Evolutionary conservation across 2,888 invertebrate species (phyloP).

Genomic region (Scaptomyza parva): DNA sequence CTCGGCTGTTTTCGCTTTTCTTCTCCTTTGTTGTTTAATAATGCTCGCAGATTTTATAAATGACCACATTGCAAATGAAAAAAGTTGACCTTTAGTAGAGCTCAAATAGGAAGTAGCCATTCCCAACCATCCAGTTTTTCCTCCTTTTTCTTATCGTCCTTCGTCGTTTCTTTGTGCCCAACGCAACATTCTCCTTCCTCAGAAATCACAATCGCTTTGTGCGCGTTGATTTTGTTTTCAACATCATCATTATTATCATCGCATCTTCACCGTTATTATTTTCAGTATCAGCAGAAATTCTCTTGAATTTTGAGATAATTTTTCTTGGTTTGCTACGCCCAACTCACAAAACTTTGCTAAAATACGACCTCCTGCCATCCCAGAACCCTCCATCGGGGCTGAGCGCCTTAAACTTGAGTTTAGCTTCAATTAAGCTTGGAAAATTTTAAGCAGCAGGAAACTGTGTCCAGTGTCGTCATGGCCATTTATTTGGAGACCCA

Average conservation of each 20-base stretch:
- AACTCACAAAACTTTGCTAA: slow-evolving; percentile 33
- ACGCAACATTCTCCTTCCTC: too few relatives aligned
- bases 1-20: slow-evolving; percentile 19
- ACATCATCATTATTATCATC: slow-evolving; percentile 32
- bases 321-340: slow-evolving; percentile 47
- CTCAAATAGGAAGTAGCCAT: slow-evolving; percentile 52
- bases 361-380: neutral
- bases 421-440: slow-evolving; percentile 28
- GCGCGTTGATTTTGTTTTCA: slow-evolving; percentile 70
- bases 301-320: slow-evolving; percentile 78
- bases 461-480: slow-evolving; percentile 59
- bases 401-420: slow-evolving; percentile 22
- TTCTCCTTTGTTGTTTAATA: slow-evolving; percentile 71
- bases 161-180: neutral
- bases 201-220: slow-evolving; percentile 48
- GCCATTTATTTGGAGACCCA: slow-evolving; percentile 71
- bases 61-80: slow-evolving; percentile 74
- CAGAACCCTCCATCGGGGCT: neutral
- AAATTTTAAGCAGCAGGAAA: slow-evolving; percentile 24
- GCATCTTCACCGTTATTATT: slow-evolving; percentile 21
- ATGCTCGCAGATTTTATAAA: slow-evolving; percentile 79
- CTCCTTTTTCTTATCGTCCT: neutral
- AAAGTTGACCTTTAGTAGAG: slow-evolving; percentile 75
- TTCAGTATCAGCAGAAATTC: slow-evolving; percentile 45
- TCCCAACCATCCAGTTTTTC: neutral